Evolutionary conservation across 2,888 invertebrate genomes (phyloP), one percentile per base, ranked within the genome.

Genomic region (Hirtodrosophila trivittata): DNA sequence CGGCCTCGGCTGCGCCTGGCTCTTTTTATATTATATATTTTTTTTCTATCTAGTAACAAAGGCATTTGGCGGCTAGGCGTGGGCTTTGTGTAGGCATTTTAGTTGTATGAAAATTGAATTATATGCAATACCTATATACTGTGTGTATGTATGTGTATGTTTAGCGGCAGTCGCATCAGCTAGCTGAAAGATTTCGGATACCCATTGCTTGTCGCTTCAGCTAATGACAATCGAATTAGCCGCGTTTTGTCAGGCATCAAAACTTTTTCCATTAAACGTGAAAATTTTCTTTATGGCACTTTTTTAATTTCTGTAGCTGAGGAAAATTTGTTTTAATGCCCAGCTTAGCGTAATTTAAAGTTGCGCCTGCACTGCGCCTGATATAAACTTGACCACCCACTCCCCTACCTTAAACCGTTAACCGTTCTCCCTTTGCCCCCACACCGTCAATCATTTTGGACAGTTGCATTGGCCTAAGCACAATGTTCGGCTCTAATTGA

Each of bases 181-280:
- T 14, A 12, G 41, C 18, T 49, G 41, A 42, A 56, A 49, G 49
- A 75, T 65, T 75, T 21, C 56, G 64, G 71, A 70, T 47, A 46
- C 13, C 35, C 46, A 67, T 67, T 67, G 37, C 32, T 10, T 18
- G 46, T 37, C 49, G 57, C 62, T 66, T 74, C 33, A 41, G 65
- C 80, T 87, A 83, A 83, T 86, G 86, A 75, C 80, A 83, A 86
- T 86, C 74, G 72, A 83, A 87, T 83, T 87, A 83, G 84, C 77
- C 50, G 42, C 60, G 30, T 51, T 68, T 66, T 70, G 64, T 60
- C 52, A 54, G 71, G 66, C 85, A 66, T 60, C 52, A 58, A 76
- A 83, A 83, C 67, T 83, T 83, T 83, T 83, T 68, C 83, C 87
- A 87, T 83, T 83, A 87, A 86, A 67, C 66, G 64, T 41, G 59